Base-by-base conservation (phyloP, 2,113 vertebrate genomes). In the Nothobranchius furzeri region DNA sequence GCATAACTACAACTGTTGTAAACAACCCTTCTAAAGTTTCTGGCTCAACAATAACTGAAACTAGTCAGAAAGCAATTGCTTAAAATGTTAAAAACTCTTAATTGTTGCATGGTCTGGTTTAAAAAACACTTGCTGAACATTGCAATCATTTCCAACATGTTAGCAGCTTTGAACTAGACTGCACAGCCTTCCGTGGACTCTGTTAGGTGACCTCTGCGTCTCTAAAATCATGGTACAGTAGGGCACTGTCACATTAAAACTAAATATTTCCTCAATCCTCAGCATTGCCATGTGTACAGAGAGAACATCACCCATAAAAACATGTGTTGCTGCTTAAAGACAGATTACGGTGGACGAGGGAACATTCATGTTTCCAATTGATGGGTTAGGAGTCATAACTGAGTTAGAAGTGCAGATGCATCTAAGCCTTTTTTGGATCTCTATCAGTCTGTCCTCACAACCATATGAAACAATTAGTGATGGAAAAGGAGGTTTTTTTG, bases 281-380 rank as follows among this genome's bases (percentile, higher is more conserved):
- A 84, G 63, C 60, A 65, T 60, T 87, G 36, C 81, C 84, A 87
- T 20, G 62, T 84, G 85, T 76, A 66, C 51, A 57, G 40, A 11
- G 54, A 61, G 43, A 15, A 51, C 20, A 69, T 62, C 56, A 5
- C 12, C n/a, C 12, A 4, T 60, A 9, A 15, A 68, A 64, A 76
- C 73, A 82, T 52, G 15, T 82, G 87, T 75, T 81, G 50, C 9
- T 83, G 51, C 66, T 79, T 82, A 69, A 61, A 61, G 69, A 60
- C 14, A 59, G 72, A 76, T 63, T 1, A n/a, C 66, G 60, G 63
- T 7, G 47, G 75, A 78, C 58, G 47, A 47, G 4, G 40, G 52
- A 61, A 49, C 78, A 20, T 58, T 82, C 68, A 36, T 88, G 85
- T 84, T 88, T 86, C 73, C 83, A 79, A 15, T 76, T 64, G 70